Base-by-base conservation (phyloP, 2,797 vertebrate species). In the Falco concolor region DNA sequence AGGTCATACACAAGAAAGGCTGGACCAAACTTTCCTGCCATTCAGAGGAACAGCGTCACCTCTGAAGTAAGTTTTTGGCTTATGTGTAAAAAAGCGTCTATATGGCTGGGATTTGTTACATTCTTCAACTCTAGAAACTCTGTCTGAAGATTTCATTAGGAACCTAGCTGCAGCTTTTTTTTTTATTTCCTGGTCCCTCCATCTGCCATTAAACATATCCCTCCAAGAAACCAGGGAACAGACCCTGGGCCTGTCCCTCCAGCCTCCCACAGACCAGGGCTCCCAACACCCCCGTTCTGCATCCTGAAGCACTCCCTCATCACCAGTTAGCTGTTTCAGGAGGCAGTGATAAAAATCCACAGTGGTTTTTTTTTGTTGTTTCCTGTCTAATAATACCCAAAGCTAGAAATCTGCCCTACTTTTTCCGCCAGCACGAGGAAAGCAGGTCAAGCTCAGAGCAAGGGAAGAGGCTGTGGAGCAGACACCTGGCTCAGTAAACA, bases 391-490 rank as follows among this genome's bases (percentile, higher is more conserved):
- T 93, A 96, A 96, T 87, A 94, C 30, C 45, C 73, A 76, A 89
- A 95, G 85, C 82, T 96, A 95, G 50, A 96, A 95, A 47, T 73
- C 68, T 94, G 95, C 52, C 94, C 96, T 94, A 90, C 64, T 96
- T 97, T 95, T 86, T 87, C 69, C 22, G 1, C n/a, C 85, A 81
- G 88, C 63, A 27, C 56, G 61, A 82, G 45, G 85, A 97, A 97
- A 98, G 84, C 84, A 95, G 95, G 96, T 97, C 95, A 97, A 77
- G 76, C 76, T 93, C 87, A 73, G 89, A 82, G 60, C 30, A 83
- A 87, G 56, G 69, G 77, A 95, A 85, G n/a, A 92, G 27, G 74
- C 73, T 70, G 53, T 21, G 53, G 64, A 94, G 64, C 57, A 88
- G 68, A 77, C 60, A 93, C 60, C 84, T 92, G 73, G 34, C 70